Base-by-base conservation (phyloP, 2,797 vertebrate genomes). In the Oryzias sinensis region DNA sequence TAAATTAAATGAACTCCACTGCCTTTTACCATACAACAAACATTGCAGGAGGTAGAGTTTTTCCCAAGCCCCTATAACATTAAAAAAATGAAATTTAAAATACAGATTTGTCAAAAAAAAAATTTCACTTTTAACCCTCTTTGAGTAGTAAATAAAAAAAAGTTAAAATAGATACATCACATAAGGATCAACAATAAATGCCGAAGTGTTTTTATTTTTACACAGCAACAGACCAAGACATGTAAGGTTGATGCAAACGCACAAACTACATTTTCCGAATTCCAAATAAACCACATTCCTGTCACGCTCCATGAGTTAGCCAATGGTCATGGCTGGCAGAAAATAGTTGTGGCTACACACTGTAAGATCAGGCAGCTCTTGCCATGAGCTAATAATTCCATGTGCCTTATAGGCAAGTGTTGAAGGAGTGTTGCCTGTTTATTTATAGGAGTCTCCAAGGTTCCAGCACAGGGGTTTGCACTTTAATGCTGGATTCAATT, bases 361-460 rank as follows among this genome's bases (percentile, higher is more conserved):
- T 61, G 76, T 82, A 82, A 79, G 87, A 89, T 88, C 81, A 85
- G 81, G 86, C 76, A 37, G 75, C 72, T 62, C 72, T 70, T 79
- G 80, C 84, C 71, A 86, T 88, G 89, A 89, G 86, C 87, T 86
- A 83, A 89, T 89, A 85, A 82, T 85, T 85, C 87, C 81, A 83
- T 87, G 79, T 81, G 82, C 78, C 80, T 77, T 82, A 82, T 80
- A 85, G 88, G 76, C 83, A 70, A 84, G 87, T 87, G 87, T 76
- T 87, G 85, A 85, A 85, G 81, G 81, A 88, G 79, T 66, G 75
- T 80, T 70, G 82, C 76, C 74, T 62, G 74, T 85, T 86, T 90
- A 92, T 92, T 91, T 91, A 90, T 92, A 92, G 89, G 80, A 76
- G 80, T 80, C 79, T 82, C 87, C 80, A 79, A 88, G 87, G 87